Conservation (phyloP, 2,113 vertebrate genomes). For the Strigops habroptila region DNA sequence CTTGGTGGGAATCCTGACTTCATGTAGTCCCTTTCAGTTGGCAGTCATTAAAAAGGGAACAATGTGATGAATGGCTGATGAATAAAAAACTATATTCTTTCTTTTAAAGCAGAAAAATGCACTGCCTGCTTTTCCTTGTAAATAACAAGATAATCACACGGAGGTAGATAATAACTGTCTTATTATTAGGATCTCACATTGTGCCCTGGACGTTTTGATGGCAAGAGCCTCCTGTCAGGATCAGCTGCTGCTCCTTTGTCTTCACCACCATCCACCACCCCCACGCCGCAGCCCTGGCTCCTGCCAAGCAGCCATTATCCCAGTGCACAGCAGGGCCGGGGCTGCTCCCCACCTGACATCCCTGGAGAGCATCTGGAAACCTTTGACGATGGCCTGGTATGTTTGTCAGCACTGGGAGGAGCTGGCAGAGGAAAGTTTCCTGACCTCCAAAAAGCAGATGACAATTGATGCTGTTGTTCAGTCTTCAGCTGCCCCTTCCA, state of each 20-base stretch:
- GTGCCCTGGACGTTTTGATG: neutral
- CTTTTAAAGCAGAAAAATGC: neutral
- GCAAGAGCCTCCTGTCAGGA: neutral
- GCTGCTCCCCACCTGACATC: neutral
- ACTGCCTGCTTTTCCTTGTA: neutral
- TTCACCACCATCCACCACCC: neutral
- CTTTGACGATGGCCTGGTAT: rapidly evolving
- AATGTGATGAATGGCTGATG: neutral
- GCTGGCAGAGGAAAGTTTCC: neutral
- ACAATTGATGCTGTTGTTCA: neutral
- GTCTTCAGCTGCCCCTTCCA: neutral
- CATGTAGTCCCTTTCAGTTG: neutral
- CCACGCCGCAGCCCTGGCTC: rapidly evolving
- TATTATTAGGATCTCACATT: neutral
- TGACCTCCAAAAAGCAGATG: neutral
- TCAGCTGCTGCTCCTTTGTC: neutral
- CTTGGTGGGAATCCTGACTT: neutral
- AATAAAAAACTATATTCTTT: neutral
- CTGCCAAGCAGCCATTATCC: neutral
- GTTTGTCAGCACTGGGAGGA: neutral
- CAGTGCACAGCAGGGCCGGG: rapidly evolving
- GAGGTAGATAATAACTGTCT: neutral
- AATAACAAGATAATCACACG: neutral
- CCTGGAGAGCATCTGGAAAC: neutral
- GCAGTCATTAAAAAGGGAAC: neutral